phyloP scores from a whole-genome alignment of 2,797 vertebrate species.

The Thalassophryne amazonica region DNA sequence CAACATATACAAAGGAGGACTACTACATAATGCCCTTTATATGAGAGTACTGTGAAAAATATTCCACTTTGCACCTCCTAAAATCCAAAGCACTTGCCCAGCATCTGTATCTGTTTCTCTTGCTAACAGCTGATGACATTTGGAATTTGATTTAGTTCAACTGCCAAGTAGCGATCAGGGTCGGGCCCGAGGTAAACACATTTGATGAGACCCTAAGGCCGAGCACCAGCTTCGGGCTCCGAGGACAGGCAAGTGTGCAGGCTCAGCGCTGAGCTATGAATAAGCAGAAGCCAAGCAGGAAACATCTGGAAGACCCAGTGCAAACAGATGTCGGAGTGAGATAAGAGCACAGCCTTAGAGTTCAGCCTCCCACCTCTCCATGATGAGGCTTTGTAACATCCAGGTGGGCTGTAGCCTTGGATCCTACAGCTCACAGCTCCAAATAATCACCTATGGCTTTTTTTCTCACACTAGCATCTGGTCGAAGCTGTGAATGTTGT shows the following conservation, averaged over 20 bases:
- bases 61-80: constrained; percentile 28
- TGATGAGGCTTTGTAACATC: constrained; percentile 67
- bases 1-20: constrained; percentile 5
- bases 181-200: constrained; percentile 71
- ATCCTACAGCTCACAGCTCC: constrained; percentile 61
- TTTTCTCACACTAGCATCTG: constrained; percentile 76
- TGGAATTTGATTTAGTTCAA: constrained; percentile 71
- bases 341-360: constrained; percentile 69
- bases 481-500: constrained; percentile 66
- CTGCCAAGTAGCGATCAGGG: constrained; percentile 71
- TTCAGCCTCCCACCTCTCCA: constrained; percentile 57
- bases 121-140: constrained; percentile 68
- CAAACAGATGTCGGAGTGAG: constrained; percentile 81
- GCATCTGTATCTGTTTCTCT: constrained; percentile 49
- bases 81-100: constrained; percentile 50
- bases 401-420: constrained; percentile 78
- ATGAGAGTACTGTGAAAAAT: constrained; percentile 22
- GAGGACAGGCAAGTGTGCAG: constrained; percentile 60
- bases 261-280: constrained; percentile 51
- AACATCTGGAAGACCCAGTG: constrained; percentile 82
- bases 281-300: constrained; percentile 79
- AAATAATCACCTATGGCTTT: constrained; percentile 70
- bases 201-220: constrained; percentile 66
- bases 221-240: constrained; percentile 41
- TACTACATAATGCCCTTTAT: constrained; percentile 41